Evolutionary conservation across 2,888 invertebrate species (phyloP).

Genomic region (Branchipolynoe longqiensis): DNA sequence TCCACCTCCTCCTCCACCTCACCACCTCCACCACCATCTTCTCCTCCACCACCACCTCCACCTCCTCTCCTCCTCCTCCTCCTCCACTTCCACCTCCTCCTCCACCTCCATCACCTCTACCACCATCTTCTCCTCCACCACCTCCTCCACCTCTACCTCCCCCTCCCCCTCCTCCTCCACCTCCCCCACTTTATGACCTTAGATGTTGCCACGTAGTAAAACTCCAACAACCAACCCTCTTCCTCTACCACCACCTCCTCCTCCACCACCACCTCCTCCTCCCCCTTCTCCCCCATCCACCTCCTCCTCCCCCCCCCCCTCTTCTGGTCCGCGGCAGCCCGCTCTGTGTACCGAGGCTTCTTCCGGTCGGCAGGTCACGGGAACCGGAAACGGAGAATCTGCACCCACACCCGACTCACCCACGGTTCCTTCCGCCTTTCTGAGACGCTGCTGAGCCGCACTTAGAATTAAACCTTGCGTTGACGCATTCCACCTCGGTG

Average conservation of each 20-base stretch:
- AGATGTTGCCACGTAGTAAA: too few species aligned
- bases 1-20: not conserved
- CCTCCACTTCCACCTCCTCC: not conserved
- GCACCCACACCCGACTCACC: too few species aligned
- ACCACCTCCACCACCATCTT: too few species aligned
- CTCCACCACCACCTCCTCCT: slow-evolving; percentile 5
- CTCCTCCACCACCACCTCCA: not conserved
- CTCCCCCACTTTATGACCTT: too few species aligned
- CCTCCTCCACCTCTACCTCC: not conserved
- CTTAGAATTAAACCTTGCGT: too few species aligned
- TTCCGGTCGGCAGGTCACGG: slow-evolving; percentile 21
- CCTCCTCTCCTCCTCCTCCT: not conserved
- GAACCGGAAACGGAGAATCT: slow-evolving; percentile 26
- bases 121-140: not conserved
- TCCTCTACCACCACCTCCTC: too few species aligned
- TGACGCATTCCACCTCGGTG: too few species aligned
- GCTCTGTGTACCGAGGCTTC: slow-evolving; percentile 7
- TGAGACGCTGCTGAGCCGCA: too few species aligned
- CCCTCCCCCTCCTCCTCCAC: not conserved
- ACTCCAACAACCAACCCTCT: too few species aligned
- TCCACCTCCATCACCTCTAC: not conserved
- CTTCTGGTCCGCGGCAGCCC: too few species aligned
- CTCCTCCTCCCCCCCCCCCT: not conserved
- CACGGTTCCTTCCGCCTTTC: too few species aligned
- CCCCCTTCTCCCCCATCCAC: not conserved